Conservation (phyloP, 64 coral and sea anemone species). For the Pocillopora damicornis region DNA sequence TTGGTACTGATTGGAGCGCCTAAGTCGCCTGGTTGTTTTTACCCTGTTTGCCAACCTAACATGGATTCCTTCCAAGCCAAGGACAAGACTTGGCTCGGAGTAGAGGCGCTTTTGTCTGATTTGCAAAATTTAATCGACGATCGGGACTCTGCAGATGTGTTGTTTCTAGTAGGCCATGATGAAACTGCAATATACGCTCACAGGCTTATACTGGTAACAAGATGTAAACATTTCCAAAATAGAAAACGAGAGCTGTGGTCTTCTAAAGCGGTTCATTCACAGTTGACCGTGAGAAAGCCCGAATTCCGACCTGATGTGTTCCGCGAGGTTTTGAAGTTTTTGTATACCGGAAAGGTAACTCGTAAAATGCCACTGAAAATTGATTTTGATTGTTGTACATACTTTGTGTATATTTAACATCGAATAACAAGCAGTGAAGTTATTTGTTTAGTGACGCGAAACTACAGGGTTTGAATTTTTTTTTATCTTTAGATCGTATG, state of each 20-base stretch:
- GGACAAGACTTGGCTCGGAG: slow-evolving; percentile 68
- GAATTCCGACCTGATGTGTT: slow-evolving; percentile 72
- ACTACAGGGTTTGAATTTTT: background rate
- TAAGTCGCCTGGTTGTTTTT: background rate
- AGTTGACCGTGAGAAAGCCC: slow-evolving; percentile 63
- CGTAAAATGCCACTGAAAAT: background rate
- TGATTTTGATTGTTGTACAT: background rate
- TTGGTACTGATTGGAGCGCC: background rate
- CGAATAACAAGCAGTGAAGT: background rate
- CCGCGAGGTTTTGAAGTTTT: slow-evolving; percentile 76
- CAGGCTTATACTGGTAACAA: slow-evolving; percentile 60
- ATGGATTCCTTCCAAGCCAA: slow-evolving; percentile 10
- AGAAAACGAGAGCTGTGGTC: slow-evolving; percentile 68
- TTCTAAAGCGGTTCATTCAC: slow-evolving; percentile 39
- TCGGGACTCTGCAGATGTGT: slow-evolving; percentile 70
- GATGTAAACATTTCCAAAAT: slow-evolving; percentile 70
- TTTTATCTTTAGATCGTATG: too few relatives aligned
- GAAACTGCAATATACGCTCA: slow-evolving; percentile 65
- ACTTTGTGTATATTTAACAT: background rate
- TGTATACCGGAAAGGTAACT: slow-evolving; percentile 95
- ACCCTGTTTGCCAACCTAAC: background rate
- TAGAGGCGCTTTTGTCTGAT: slow-evolving; percentile 65
- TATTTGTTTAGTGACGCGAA: slow-evolving; percentile 17
- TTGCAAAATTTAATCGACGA: slow-evolving; percentile 65
- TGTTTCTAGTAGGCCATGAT: slow-evolving; percentile 70